Percentiles rank a stretch among this genome's conserved stretches.
These are phyloP conservation scores for Lycophotia porphyrea DNA, from an alignment of 2,888 invertebrate genomes.

Conservation along the genomic window DNA sequence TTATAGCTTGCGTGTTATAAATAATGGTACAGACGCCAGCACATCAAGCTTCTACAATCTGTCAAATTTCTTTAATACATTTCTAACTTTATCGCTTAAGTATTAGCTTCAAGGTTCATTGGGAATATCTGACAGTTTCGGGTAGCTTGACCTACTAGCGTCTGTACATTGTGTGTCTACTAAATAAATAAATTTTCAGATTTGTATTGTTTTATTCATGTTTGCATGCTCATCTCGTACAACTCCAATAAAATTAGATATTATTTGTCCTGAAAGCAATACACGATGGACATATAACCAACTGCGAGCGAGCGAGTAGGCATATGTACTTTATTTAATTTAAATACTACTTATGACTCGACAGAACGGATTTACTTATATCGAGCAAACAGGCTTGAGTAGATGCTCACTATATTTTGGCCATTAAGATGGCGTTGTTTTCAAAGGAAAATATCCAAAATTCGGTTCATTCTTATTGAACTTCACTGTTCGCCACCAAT, in stretches of 20 bases:
- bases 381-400: not conserved
- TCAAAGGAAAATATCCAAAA: slow-evolving; percentile 4
- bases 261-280: not conserved
- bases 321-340: not conserved
- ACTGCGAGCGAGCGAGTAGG: not conserved
- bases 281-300: not conserved
- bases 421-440: not conserved
- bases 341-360: not conserved
- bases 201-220: slow-evolving; percentile 17
- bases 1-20: not conserved
- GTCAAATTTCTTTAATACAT: too few species aligned
- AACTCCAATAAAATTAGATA: not conserved
- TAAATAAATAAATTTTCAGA: slow-evolving; percentile 10
- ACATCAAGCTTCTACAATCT: too few species aligned
- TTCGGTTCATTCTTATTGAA: not conserved
- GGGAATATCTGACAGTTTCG: too few species aligned
- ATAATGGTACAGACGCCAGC: too few species aligned
- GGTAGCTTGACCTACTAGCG: too few species aligned
- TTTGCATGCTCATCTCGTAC: not conserved
- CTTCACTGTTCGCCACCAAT: not conserved
- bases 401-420: not conserved
- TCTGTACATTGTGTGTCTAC: not conserved
- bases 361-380: not conserved
- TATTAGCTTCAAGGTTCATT: too few species aligned
- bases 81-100: too few species aligned